These are phyloP conservation scores for Heliconius charithonia DNA, from an alignment of 2,888 invertebrate genomes.

Conservation along the genomic window DNA sequence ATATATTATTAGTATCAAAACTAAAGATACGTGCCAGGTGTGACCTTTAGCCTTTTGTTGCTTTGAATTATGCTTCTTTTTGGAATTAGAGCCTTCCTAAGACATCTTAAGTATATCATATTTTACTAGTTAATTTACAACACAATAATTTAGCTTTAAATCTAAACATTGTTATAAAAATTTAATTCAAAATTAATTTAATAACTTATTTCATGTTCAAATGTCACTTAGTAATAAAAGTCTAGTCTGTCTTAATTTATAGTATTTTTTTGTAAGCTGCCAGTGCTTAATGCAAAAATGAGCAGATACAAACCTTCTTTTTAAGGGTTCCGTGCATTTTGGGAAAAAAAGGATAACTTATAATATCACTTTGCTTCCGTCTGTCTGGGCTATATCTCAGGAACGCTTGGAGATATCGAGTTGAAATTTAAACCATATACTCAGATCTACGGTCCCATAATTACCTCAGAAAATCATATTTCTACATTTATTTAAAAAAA, in stretches of 20 bases:
- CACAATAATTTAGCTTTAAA: slow-evolving; percentile 46
- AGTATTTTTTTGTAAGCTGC: background rate
- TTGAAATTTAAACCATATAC: too few relatives aligned
- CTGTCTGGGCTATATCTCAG: too few relatives aligned
- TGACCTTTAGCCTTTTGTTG: slow-evolving; percentile 1
- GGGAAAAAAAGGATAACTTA: too few relatives aligned
- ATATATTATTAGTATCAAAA: background rate
- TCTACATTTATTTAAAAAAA: too few relatives aligned
- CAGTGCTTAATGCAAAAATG: background rate
- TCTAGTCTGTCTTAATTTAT: background rate
- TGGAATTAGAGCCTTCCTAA: slow-evolving; percentile 51
- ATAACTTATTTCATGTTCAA: slow-evolving; percentile 27
- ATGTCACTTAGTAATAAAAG: slow-evolving; percentile 17
- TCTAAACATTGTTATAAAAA: slow-evolving; percentile 40
- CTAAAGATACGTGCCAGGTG: slow-evolving; percentile 1
- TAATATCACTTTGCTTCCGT: too few relatives aligned
- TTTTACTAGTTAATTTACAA: slow-evolving; percentile 57
- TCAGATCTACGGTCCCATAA: too few relatives aligned
- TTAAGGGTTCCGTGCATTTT: too few relatives aligned
- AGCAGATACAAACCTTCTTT: background rate
- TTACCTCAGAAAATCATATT: too few relatives aligned
- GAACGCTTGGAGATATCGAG: too few relatives aligned
- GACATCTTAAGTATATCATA: slow-evolving; percentile 68
- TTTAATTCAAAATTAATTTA: slow-evolving; percentile 13
- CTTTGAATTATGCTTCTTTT: slow-evolving; percentile 26